These are phyloP conservation scores for Camponotus floridanus DNA, from an alignment of 1,140 invertebrate genomes.

Conservation along the genomic window DNA sequence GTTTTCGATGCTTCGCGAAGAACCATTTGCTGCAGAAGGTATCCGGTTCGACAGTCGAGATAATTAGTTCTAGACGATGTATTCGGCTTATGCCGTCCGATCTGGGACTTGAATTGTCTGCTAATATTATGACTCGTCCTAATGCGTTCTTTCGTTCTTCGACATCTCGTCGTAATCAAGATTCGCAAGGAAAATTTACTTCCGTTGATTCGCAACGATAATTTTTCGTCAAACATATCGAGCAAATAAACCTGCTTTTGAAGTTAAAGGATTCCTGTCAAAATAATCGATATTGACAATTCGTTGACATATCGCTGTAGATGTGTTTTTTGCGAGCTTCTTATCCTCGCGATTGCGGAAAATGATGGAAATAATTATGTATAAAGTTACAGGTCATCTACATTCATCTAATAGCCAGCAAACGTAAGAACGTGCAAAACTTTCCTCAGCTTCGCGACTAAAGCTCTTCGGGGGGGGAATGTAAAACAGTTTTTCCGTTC, in stretches of 20 bases:
- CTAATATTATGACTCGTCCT: constrained; percentile 46
- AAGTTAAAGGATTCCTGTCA: not conserved
- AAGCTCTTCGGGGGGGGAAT: constrained; percentile 32
- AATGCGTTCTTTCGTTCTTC: constrained; percentile 41
- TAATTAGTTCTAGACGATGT: constrained; percentile 79
- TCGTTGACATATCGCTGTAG: not conserved
- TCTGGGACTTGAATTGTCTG: constrained; percentile 10
- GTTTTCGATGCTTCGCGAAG: constrained; percentile 56
- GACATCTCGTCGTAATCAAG: constrained; percentile 25
- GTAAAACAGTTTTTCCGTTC: constrained; percentile 49
- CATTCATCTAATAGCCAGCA: constrained; percentile 22
- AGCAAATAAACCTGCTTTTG: not conserved
- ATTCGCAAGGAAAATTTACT: not conserved
- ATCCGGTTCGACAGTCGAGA: constrained; percentile 63
- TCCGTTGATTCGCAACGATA: constrained; percentile 31
- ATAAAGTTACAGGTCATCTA: constrained; percentile 11
- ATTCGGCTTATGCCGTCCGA: constrained; percentile 17
- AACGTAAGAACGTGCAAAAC: constrained; percentile 33
- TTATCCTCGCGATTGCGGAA: not conserved
- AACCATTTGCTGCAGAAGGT: constrained; percentile 76
- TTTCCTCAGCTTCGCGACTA: constrained; percentile 22
- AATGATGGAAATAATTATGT: not conserved
- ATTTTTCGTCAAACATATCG: constrained; percentile 12
- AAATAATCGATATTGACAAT: constrained; percentile 37
- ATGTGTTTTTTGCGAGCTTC: not conserved